Percentiles rank a stretch among this genome's conserved stretches.
Conservation (phyloP, 2,113 vertebrate species). For the Macquaria ambigua region DNA sequence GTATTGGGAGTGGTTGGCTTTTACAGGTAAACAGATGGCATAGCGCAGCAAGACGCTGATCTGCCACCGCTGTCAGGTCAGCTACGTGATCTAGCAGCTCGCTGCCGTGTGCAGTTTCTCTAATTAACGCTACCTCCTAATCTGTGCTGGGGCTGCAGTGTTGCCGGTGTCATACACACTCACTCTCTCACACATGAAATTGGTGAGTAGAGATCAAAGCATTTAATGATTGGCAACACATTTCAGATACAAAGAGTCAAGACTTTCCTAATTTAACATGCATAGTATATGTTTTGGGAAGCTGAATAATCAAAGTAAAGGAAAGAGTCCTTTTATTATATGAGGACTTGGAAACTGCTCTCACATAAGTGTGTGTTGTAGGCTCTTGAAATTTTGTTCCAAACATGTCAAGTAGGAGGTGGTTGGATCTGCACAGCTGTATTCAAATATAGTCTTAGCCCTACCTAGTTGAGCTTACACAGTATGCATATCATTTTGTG, state of each 20-base stretch:
- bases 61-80: constrained; percentile 71
- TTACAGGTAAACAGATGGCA: constrained; percentile 81
- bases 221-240: background rate
- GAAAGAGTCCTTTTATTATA: background rate
- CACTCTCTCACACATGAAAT: background rate
- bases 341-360: background rate
- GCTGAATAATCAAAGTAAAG: background rate
- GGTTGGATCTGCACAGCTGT: background rate
- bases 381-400: background rate
- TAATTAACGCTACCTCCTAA: constrained; percentile 64
- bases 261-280: background rate
- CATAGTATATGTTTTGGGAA: background rate
- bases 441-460: constrained; percentile 32
- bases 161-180: constrained; percentile 20
- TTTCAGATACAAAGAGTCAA: constrained; percentile 9
- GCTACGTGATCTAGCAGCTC: constrained; percentile 65
- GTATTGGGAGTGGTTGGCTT: constrained; percentile 48
- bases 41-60: constrained; percentile 59
- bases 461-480: constrained; percentile 1
- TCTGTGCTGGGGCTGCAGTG: constrained; percentile 35
- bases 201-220: background rate
- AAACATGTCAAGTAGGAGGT: background rate
- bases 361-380: background rate
- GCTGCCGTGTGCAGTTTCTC: constrained; percentile 58
- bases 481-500: constrained; percentile 42